These are phyloP conservation scores for Ophion ventricosus DNA, from an alignment of 2,888 invertebrate species.

Conservation along the genomic window DNA sequence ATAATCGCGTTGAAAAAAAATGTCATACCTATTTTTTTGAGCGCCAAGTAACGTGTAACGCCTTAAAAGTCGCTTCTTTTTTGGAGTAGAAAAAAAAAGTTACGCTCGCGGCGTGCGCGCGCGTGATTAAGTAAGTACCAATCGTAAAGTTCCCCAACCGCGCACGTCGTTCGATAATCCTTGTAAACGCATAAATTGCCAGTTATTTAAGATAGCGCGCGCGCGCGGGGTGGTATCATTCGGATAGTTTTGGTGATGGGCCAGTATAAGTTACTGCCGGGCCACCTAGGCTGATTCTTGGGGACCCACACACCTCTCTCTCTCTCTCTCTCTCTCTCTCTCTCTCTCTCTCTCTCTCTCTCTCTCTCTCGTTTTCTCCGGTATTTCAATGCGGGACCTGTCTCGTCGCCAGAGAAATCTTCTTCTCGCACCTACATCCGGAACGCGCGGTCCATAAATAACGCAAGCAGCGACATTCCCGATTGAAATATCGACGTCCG, in stretches of 20 bases:
- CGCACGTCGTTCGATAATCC: conserved; percentile 75
- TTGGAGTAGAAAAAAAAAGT: conserved; percentile 8
- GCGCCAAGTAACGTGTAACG: no score
- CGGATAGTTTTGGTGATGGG: conserved; percentile 77
- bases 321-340: conserved; percentile 60
- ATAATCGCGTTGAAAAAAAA: no score
- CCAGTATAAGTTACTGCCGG: conserved; percentile 75
- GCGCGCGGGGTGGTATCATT: conserved; percentile 74
- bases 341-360: conserved; percentile 60
- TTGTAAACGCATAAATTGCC: conserved; percentile 79
- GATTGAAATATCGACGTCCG: conserved; percentile 31
- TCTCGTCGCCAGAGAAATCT: conserved; percentile 10
- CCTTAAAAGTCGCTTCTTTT: not conserved
- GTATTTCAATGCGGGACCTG: conserved; percentile 8
- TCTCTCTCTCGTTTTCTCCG: conserved; percentile 59
- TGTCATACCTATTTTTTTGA: no score
- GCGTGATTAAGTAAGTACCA: conserved; percentile 79
- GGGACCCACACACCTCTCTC: conserved; percentile 1
- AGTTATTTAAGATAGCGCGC: conserved; percentile 78
- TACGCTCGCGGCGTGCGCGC: conserved; percentile 9
- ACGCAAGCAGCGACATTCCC: not conserved
- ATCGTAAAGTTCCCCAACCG: conserved; percentile 71
- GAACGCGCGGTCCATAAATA: conserved; percentile 10
- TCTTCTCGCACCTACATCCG: conserved; percentile 14
- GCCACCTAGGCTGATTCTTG: conserved; percentile 75